phyloP scores from a whole-genome alignment of 2,797 vertebrate species.

The Acestrorhynchus altus region DNA sequence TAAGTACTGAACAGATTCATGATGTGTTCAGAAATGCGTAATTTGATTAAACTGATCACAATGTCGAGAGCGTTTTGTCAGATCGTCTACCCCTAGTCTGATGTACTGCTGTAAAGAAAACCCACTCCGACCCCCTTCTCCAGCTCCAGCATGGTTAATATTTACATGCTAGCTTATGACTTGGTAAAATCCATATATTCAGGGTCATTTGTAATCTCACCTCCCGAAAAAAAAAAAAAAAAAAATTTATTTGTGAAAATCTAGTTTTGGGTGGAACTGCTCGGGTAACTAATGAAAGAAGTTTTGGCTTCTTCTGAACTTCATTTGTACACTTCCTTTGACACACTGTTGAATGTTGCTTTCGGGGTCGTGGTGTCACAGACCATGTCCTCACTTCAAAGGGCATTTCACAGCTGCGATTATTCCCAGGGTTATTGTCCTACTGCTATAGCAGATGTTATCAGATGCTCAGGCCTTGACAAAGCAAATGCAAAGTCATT shows the following conservation, averaged over 20 bases:
- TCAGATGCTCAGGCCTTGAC: constrained; percentile 26
- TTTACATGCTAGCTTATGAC: not conserved
- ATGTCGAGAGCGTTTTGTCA: not conserved
- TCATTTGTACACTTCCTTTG: constrained; percentile 1
- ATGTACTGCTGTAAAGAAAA: not conserved
- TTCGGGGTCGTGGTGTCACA: constrained; percentile 1
- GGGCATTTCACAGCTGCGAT: constrained; percentile 33
- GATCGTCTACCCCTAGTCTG: no score
- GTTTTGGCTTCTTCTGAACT: constrained; percentile 17
- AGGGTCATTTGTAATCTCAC: not conserved
- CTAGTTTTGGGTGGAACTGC: constrained; percentile 13
- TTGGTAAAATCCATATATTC: not conserved
- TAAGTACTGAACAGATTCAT: no score
- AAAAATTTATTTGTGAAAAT: not conserved
- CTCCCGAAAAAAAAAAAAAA: not conserved
- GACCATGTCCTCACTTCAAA: constrained; percentile 29
- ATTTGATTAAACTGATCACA: no score
- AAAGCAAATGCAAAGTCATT: constrained; percentile 2
- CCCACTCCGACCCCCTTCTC: not conserved
- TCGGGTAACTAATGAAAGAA: not conserved
- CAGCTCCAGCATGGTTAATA: not conserved
- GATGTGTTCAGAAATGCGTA: no score
- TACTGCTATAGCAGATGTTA: constrained; percentile 20
- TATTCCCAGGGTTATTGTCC: constrained; percentile 24
- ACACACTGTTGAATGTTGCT: constrained; percentile 14